Evolutionary conservation across 2,797 vertebrate genomes (phyloP).

Genomic region (Manis crassicaudata): DNA sequence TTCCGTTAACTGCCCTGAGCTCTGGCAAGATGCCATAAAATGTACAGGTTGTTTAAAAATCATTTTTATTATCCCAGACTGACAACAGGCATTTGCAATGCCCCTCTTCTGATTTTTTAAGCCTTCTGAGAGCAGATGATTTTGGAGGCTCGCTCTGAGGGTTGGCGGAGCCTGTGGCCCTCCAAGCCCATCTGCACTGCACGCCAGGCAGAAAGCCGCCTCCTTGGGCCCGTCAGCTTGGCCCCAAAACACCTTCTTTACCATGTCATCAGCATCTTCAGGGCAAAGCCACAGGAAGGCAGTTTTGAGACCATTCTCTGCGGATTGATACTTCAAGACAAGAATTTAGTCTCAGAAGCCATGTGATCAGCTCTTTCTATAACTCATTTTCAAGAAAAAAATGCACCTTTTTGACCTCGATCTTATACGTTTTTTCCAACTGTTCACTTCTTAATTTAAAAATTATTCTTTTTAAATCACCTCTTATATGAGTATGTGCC

Average conservation of each 20-base stretch:
- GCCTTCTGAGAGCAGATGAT: fast-evolving
- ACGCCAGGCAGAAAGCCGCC: fast-evolving
- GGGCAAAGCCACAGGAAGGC: neutral
- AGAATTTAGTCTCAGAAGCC: neutral
- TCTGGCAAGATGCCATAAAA: fast-evolving
- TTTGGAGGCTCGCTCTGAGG: fast-evolving
- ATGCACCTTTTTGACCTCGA: neutral
- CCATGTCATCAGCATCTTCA: fast-evolving
- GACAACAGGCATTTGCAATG: too few species aligned
- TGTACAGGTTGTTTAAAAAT: neutral
- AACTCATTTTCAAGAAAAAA: neutral
- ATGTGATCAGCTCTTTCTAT: fast-evolving
- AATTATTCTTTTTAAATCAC: neutral
- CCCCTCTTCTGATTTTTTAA: neutral
- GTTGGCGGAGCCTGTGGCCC: fast-evolving
- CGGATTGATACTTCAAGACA: neutral
- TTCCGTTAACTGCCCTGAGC: neutral
- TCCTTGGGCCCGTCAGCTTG: fast-evolving
- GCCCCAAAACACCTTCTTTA: neutral
- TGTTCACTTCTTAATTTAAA: too few species aligned
- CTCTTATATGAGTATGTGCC: too few species aligned
- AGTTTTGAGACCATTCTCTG: neutral
- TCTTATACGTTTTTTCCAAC: neutral
- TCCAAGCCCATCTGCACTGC: too few species aligned
- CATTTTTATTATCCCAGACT: neutral